Conservation (phyloP, 2,113 vertebrate genomes). For the Scolopax mira region DNA sequence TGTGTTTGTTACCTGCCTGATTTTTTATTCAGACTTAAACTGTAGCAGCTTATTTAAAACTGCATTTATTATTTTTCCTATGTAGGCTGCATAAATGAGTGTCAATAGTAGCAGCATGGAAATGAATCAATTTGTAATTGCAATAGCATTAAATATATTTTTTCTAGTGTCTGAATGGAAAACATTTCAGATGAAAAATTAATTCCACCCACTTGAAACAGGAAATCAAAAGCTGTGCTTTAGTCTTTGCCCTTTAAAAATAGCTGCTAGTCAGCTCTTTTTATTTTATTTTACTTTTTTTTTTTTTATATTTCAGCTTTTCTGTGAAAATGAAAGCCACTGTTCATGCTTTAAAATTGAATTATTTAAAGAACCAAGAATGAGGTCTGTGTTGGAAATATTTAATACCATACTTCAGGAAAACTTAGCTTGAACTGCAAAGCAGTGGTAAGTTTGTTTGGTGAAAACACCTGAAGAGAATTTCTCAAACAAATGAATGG, state of each 20-base stretch:
- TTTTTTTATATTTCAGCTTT: not conserved
- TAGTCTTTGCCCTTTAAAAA: slow-evolving; percentile 28
- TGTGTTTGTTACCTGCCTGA: not conserved
- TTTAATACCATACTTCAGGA: not conserved
- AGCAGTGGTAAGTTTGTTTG: not conserved
- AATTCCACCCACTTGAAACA: slow-evolving; percentile 44
- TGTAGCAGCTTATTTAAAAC: slow-evolving; percentile 19
- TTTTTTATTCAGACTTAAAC: not conserved
- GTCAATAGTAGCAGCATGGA: slow-evolving; percentile 2
- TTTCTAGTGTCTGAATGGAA: not conserved
- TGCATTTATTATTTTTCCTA: not conserved
- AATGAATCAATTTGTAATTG: slow-evolving; percentile 41
- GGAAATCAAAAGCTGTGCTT: slow-evolving; percentile 6
- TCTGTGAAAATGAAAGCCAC: not conserved
- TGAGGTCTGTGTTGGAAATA: not conserved
- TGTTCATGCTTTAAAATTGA: not conserved
- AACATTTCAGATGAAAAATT: slow-evolving; percentile 34
- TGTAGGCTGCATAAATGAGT: not conserved
- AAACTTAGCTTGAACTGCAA: not conserved
- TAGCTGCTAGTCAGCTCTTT: not conserved
- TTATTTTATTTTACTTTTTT: not conserved
- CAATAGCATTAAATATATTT: slow-evolving; percentile 33
- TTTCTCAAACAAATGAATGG: not conserved
- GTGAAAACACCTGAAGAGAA: not conserved
- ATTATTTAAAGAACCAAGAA: not conserved